Conservation (phyloP, 2,797 vertebrate genomes). For the Mormyrops attenuatus region DNA sequence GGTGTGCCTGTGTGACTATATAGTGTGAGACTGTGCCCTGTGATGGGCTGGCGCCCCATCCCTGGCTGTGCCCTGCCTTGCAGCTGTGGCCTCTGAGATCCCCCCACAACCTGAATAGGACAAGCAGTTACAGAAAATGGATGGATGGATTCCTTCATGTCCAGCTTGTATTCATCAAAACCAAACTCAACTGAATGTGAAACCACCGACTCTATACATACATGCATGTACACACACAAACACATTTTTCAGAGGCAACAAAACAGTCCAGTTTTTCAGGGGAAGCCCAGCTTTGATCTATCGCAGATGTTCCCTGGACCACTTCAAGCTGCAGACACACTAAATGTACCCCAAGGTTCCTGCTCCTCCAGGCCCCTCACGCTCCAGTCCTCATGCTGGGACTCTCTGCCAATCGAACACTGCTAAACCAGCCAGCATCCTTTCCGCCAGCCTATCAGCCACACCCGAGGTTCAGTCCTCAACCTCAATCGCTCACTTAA, state of each 20-base stretch:
- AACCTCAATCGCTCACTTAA: slow-evolving; percentile 34
- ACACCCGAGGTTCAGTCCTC: not conserved
- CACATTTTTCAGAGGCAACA: slow-evolving; percentile 32
- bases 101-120: not conserved
- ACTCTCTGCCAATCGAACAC: slow-evolving; percentile 24
- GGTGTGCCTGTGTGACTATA: not conserved
- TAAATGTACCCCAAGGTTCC: slow-evolving; percentile 30
- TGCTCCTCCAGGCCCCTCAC: slow-evolving; percentile 29
- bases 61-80: not conserved
- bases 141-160: slow-evolving; percentile 7
- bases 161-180: not conserved
- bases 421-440: slow-evolving; percentile 24
- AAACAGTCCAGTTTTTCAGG: slow-evolving; percentile 32
- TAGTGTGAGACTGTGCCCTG: not conserved
- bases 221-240: not conserved
- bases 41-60: not conserved
- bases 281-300: slow-evolving; percentile 43
- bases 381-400: slow-evolving; percentile 29
- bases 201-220: not conserved
- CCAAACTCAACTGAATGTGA: not conserved
- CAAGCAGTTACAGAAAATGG: not conserved
- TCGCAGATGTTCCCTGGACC: slow-evolving; percentile 42
- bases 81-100: not conserved
- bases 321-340: slow-evolving; percentile 33
- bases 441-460: slow-evolving; percentile 17